Percentiles rank a stretch among this genome's conserved stretches.
phyloP scores from a whole-genome alignment of 92 coral and sea anemone genomes.

The Umimayanthus chanpuru region DNA sequence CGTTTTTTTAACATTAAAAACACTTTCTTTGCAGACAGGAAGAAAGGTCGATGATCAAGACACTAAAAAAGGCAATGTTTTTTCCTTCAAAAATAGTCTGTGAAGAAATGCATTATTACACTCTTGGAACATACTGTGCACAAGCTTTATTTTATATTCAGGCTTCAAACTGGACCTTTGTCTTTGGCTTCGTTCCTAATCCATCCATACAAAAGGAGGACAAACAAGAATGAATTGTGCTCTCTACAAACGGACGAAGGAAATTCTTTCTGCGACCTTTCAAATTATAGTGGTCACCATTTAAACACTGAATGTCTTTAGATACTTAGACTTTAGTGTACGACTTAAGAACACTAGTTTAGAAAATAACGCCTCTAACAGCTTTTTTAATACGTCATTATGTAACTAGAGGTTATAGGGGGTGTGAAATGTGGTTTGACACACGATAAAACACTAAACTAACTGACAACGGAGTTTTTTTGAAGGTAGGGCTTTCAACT shows the following conservation, averaged over 20 bases:
- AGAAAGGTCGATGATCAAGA: background rate
- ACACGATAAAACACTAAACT: background rate
- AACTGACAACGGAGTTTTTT: background rate
- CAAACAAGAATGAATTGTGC: background rate
- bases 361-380: background rate
- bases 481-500: background rate
- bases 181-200: background rate
- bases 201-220: background rate
- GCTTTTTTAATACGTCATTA: background rate
- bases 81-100: background rate
- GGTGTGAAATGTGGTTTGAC: background rate
- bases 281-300: too few relatives aligned
- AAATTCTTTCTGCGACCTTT: too few relatives aligned
- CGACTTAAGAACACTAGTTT: background rate
- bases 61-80: background rate
- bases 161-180: background rate
- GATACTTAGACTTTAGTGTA: background rate
- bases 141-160: background rate
- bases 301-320: background rate
- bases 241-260: background rate
- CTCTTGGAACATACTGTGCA: too few relatives aligned
- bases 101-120: background rate
- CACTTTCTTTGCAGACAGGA: background rate
- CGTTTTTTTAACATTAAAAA: too few relatives aligned
- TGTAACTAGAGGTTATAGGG: background rate